Conservation (phyloP, 2,113 vertebrate genomes). For the Aramus guarauna region DNA sequence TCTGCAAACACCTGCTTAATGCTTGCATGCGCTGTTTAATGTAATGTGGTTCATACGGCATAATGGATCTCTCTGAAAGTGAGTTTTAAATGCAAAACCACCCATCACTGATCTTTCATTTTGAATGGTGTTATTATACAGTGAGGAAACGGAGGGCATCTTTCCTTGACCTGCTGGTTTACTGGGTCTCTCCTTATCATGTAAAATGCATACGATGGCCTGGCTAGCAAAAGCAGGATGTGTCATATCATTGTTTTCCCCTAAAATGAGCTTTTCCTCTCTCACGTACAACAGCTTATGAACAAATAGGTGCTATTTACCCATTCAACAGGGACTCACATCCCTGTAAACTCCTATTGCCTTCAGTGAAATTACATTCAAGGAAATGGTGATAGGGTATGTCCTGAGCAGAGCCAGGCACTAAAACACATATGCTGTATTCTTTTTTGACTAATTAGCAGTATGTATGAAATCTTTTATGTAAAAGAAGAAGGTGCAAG, state of each 20-base stretch:
- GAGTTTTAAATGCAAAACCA: neutral
- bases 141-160: neutral
- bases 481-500: neutral
- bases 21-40: fast-evolving
- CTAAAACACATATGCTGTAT: neutral
- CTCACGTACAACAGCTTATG: neutral
- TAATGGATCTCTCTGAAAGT: neutral
- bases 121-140: neutral
- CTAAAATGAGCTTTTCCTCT: neutral
- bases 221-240: neutral
- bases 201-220: neutral
- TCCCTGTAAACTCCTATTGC: neutral
- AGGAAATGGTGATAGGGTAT: neutral
- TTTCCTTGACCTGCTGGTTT: neutral
- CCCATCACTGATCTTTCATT: neutral
- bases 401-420: neutral
- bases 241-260: neutral
- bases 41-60: neutral
- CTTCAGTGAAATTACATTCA: neutral
- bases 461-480: neutral
- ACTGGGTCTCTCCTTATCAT: neutral
- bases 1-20: neutral
- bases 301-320: neutral
- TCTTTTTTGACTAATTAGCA: neutral
- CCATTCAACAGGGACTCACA: neutral